phyloP scores from a whole-genome alignment of 2,888 invertebrate genomes.

The Sinelater perroti region DNA sequence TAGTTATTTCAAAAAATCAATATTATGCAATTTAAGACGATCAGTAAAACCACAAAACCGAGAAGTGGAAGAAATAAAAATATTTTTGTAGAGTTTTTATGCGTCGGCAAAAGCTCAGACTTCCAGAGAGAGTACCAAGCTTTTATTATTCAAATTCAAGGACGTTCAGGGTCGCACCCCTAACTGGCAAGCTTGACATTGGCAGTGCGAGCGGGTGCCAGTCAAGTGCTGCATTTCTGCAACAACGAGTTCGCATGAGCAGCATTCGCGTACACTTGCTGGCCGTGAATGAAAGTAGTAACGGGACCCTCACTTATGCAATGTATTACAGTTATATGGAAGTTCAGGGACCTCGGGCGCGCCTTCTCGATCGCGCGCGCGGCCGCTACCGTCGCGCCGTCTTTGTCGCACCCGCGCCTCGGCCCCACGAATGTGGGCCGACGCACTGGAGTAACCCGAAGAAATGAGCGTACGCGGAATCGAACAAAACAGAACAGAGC shows the following conservation, averaged over 20 bases:
- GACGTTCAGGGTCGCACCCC: not conserved
- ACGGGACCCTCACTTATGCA: constrained; percentile 54
- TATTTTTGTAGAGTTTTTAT: too few species aligned
- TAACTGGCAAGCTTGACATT: constrained; percentile 6
- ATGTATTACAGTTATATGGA: constrained; percentile 53
- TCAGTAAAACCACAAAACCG: too few species aligned
- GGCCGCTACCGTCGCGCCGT: constrained; percentile 36
- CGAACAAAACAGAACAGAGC: constrained; percentile 41
- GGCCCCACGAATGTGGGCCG: constrained; percentile 55
- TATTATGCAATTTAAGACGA: too few species aligned
- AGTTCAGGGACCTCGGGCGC: constrained; percentile 49
- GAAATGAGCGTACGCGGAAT: constrained; percentile 55
- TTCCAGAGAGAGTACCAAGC: too few species aligned
- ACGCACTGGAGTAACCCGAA: constrained; percentile 53
- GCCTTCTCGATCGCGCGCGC: constrained; percentile 41
- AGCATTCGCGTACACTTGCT: constrained; percentile 44
- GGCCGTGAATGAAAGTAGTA: constrained; percentile 54
- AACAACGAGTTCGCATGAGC: constrained; percentile 25
- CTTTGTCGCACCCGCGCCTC: constrained; percentile 39
- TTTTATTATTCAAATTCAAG: too few species aligned
- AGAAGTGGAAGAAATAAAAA: too few species aligned
- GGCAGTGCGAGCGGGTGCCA: constrained; percentile 14
- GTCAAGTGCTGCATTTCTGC: constrained; percentile 14
- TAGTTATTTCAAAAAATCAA: too few species aligned
- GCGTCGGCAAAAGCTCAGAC: too few species aligned